phyloP scores from a whole-genome alignment of 1,140 invertebrate species.

The Scaptomyza montana region DNA sequence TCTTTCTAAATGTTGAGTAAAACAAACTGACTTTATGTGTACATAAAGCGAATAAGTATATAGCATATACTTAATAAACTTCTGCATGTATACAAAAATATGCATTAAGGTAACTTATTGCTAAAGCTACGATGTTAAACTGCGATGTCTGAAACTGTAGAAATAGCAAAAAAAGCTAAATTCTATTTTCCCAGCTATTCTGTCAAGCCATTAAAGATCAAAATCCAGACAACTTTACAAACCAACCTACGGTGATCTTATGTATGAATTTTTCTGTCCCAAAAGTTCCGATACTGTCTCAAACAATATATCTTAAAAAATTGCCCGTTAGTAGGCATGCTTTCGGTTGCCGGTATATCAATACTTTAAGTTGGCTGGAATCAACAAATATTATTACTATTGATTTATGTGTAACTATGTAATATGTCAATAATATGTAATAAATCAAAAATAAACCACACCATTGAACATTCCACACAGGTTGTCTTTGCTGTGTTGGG shows the following conservation, averaged over 20 bases:
- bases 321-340: not conserved
- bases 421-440: no score
- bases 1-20: conserved; percentile 57
- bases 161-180: conserved; percentile 25
- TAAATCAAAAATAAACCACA: conserved; percentile 80
- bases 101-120: conserved; percentile 25
- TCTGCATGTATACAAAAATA: conserved; percentile 24
- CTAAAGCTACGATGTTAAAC: no score
- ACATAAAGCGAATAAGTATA: conserved; percentile 51
- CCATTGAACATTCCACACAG: conserved; percentile 57
- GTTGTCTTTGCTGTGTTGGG: no score
- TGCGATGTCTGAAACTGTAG: conserved; percentile 40
- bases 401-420: conserved; percentile 55
- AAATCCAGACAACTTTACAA: conserved; percentile 57
- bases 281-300: no score
- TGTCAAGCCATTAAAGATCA: conserved; percentile 50
- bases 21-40: conserved; percentile 67
- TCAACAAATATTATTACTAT: conserved; percentile 28
- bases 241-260: no score
- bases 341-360: not conserved
- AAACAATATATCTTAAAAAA: no score
- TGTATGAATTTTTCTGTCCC: no score
- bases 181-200: conserved; percentile 61
- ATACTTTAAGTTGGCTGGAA: conserved; percentile 4
- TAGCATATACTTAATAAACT: not conserved